Base-by-base conservation (phyloP, 2,113 vertebrate species). In the Symphodus melops region DNA sequence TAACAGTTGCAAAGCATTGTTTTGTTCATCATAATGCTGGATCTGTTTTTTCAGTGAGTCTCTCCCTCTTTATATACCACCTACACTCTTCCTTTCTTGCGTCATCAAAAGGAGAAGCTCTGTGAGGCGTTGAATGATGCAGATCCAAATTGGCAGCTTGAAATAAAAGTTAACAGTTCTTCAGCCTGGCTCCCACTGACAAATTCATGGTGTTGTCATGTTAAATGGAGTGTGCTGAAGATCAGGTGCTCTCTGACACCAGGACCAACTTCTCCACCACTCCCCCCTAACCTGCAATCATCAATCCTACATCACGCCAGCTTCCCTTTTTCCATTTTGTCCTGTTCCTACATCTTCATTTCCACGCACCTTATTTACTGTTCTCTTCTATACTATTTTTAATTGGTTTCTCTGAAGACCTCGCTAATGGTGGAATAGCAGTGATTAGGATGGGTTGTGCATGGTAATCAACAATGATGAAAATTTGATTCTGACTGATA, bases 101-200 rank as follows among this genome's bases (percentile, higher is more conserved):
- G 83, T 90, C 81, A 83, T 65, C 75, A 75, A 80, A 80, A 9
- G 20, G 59, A 48, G 67, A 57, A 74, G 39, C 78, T 76, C 79
- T 82, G 63, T 36, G 71, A 88, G 85, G 81, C 75, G 42, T 41
- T 64, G 73, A 42, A 74, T 89, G 88, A 90, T 82, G 79, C 65
- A 78, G 79, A 90, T 90, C 81, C 68, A 70, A 82, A 67, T 64
- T 90, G 89, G 92, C 88, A 91, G 83, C 68, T 84, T 85, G 75
- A 86, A 88, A 90, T 86, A 89, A 86, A 83, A 82, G 84, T 86
- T 91, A 92, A 86, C 78, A 74, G 63, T 73, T 85, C 81, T 74
- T 81, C 78, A 88, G 81, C 67, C 68, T 85, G 77, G 73, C 79
- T 88, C 76, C 72, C 54, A 49, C 68, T 78, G 89, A 88, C 77